Base-by-base conservation (phyloP, 2,888 invertebrate species). In the Antheraea assamensis region DNA sequence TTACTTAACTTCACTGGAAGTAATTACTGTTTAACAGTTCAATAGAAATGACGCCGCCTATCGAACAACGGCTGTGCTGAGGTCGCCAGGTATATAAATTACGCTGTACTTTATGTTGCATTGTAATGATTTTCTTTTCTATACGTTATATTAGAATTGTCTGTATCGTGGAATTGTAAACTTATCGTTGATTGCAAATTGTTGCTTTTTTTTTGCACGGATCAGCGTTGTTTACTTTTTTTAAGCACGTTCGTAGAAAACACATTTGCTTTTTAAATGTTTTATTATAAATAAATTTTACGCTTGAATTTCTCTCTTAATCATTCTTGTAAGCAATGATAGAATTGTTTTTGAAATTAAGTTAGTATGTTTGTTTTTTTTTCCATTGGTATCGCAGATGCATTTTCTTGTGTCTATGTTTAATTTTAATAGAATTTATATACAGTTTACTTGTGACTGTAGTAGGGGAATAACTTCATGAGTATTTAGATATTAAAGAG, bases 11-110 rank as follows among this genome's bases (percentile, higher is more conserved):
- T 68, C 35, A 21, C 1, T 68, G 10, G 35, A 68, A 68, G n/a
- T 35, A 68, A 68, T 68, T 35, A 35, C 35, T 68, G 31, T 68
- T 35, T 35, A n/a, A 35, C 21, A 68, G 68, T n/a, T 35, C n/a
- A 35, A 68, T 35, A 35, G n/a, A 35, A 68, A 68, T 68, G 35
- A 35, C 35, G 35, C 68, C 68, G 68, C n/a, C n/a, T n/a, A 35
- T 35, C n/a, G 35, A 35, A 35, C 35, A 35, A 35, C 35, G 68
- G 13, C 21, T 35, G n/a, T n/a, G 31, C 42, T 42, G 42, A 42
- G 42, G 42, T 42, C 42, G 42, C 42, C 42, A 42, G 13, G 42
- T 42, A 42, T 42, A 13, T 42, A 5, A 35, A 27, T 8, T 30
- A 30, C 27, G 17, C 30, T 30, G 13, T 68, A 21, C 35, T n/a